Evolutionary conservation across 1,140 invertebrate genomes (phyloP), one percentile per base, ranked within the genome.

Genomic region (Rhynchophorus ferrugineus): DNA sequence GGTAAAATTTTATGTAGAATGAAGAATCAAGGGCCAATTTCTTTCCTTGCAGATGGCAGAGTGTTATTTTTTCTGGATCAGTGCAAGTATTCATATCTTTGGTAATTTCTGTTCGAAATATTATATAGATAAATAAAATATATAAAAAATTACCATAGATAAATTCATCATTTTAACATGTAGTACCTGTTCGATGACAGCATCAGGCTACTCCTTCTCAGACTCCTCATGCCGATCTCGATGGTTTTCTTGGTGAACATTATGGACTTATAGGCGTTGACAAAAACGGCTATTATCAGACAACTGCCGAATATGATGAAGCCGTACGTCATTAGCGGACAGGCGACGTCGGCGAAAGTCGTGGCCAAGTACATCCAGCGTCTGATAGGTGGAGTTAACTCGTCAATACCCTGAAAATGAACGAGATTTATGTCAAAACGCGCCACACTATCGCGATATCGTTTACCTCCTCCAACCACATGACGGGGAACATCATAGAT

Each of bases 391-490:
- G 84, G 83, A 1, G 86, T 80, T 1, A 92, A 59, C 45, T 89
- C 85, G 13, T 84, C 82, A n/a, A 91, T 78, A 36, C 89, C 89
- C 79, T 87, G 67, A 13, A 68, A 29, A 29, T n/a, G n/a, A 56
- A 57, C n/a, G 29, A 34, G n/a, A n/a, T n/a, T n/a, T 54, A 57
- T 29, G 9, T 5, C 8, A 7, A 11, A 39, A 39, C 9, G 9
- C 37, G 16, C 6, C 14, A 16, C n/a, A 7, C 21, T 11, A 38
- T 11, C 8, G 33, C 6, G 8, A 48, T 48, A 22, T 38, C 13
- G 13, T 16, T 33, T 54, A 59, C 85, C 75, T 91, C 88, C 73
- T 91, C 86, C 1, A 91, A 53, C 89, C 89, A 91, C 79, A 91
- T 87, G 22, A 91, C 79, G 0, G 89, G 89, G 67, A 90, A 90